Conservation (phyloP, 2,113 vertebrate genomes). For the Nothoprocta perdicaria region DNA sequence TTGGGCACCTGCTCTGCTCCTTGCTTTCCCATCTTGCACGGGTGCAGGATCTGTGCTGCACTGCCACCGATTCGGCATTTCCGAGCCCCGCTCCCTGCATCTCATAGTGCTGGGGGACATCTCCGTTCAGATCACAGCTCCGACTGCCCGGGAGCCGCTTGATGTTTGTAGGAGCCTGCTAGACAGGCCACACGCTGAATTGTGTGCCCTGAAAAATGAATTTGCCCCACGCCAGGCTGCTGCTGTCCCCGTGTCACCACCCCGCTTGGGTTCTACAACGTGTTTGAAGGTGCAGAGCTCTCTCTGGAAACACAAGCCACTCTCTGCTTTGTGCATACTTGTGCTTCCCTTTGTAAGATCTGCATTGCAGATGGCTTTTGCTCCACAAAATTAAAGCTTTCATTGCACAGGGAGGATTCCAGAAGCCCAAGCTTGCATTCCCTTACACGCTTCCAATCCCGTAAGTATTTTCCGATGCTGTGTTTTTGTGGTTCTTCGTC, state of each 20-base stretch:
- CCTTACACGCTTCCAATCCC: neutral
- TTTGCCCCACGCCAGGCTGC: neutral
- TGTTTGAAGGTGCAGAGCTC: neutral
- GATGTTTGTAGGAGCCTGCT: accelerated
- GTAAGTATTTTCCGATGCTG: neutral
- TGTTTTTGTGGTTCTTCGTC: neutral
- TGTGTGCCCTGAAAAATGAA: neutral
- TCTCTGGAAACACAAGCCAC: neutral
- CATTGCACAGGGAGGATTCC: slow-evolving; percentile 3
- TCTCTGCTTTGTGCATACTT: too few species aligned
- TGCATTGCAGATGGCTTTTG: slow-evolving; percentile 64
- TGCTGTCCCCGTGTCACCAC: accelerated
- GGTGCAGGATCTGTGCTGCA: neutral
- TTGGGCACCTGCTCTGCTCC: neutral
- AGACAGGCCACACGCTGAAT: accelerated
- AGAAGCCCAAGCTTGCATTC: neutral
- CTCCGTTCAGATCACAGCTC: accelerated
- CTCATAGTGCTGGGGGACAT: too few species aligned
- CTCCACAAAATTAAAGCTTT: neutral
- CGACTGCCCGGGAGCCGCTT: accelerated
- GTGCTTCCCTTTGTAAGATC: neutral
- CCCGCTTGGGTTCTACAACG: accelerated
- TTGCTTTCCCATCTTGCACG: neutral
- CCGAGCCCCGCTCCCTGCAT: accelerated
- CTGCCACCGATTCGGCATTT: accelerated